Conservation (phyloP, 2,888 invertebrate species). For the Tetragnatha montana region DNA sequence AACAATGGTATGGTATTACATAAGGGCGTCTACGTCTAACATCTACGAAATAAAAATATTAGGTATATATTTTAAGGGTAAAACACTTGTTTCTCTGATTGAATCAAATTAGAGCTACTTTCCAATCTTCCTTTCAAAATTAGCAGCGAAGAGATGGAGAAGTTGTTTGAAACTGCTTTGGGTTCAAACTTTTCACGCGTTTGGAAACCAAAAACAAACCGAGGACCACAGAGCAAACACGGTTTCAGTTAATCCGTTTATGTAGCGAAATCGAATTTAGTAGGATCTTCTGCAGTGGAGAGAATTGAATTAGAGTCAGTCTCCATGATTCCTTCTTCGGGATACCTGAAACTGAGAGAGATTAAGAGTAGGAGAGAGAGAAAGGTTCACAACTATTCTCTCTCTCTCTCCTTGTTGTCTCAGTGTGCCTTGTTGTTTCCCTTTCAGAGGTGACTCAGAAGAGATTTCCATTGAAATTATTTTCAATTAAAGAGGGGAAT, state of each 20-base stretch:
- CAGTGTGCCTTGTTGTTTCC: too few species aligned
- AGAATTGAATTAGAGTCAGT: constrained; percentile 9
- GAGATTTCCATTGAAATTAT: too few species aligned
- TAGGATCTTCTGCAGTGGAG: constrained; percentile 10
- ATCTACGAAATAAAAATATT: too few species aligned
- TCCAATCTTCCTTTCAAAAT: too few species aligned
- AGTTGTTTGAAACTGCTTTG: not conserved
- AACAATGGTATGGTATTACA: too few species aligned
- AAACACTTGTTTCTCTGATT: not conserved
- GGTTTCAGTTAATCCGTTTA: constrained; percentile 34
- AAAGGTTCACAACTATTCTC: not conserved
- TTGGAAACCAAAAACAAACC: constrained; percentile 8
- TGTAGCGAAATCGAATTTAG: constrained; percentile 35
- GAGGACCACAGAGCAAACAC: constrained; percentile 12
- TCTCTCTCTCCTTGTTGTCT: not conserved
- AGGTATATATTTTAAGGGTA: too few species aligned
- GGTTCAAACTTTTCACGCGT: not conserved
- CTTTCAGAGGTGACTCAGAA: too few species aligned
- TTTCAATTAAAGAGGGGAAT: too few species aligned
- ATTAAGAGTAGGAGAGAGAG: too few species aligned
- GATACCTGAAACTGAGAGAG: too few species aligned
- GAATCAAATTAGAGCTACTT: not conserved
- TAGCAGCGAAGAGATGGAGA: not conserved
- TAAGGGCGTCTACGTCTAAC: too few species aligned
- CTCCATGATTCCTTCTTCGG: too few species aligned